These are phyloP conservation scores for Lasiommata megera DNA, from an alignment of 2,888 invertebrate species.

Conservation along the genomic window DNA sequence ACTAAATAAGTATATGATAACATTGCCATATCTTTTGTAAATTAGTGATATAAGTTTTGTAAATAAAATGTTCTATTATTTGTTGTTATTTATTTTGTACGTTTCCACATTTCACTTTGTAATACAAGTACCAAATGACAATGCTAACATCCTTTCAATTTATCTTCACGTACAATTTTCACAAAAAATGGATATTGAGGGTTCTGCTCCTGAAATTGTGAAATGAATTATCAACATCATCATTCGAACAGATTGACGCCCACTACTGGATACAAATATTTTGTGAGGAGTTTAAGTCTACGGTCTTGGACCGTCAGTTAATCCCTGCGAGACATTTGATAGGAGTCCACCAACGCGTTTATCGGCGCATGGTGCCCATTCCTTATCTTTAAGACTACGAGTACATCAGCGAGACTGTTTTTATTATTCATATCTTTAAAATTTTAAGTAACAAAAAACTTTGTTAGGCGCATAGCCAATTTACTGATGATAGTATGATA, in stretches of 20 bases:
- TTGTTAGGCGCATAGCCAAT: not conserved
- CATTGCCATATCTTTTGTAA: slow-evolving; percentile 45
- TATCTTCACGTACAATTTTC: slow-evolving; percentile 54
- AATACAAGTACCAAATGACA: slow-evolving; percentile 4
- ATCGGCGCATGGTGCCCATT: too few relatives aligned
- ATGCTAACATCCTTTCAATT: slow-evolving; percentile 28
- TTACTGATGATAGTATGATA: not conserved
- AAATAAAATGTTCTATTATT: slow-evolving; percentile 33
- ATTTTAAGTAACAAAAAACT: not conserved
- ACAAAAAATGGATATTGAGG: slow-evolving; percentile 49
- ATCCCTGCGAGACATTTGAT: too few relatives aligned
- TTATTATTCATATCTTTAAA: too few relatives aligned
- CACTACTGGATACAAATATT: too few relatives aligned
- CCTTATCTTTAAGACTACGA: too few relatives aligned
- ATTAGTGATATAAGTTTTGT: slow-evolving; percentile 30
- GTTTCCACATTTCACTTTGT: slow-evolving; percentile 12
- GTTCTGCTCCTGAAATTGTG: slow-evolving; percentile 13
- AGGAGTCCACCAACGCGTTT: too few relatives aligned
- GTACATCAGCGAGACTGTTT: too few relatives aligned
- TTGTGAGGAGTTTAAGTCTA: too few relatives aligned
- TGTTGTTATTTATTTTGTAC: slow-evolving; percentile 12
- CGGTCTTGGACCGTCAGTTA: too few relatives aligned
- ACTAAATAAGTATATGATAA: slow-evolving; percentile 45
- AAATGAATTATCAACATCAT: not conserved
- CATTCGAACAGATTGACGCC: too few relatives aligned